These are phyloP conservation scores for Eledone cirrhosa DNA, from an alignment of 2,888 invertebrate species.

Conservation along the genomic window DNA sequence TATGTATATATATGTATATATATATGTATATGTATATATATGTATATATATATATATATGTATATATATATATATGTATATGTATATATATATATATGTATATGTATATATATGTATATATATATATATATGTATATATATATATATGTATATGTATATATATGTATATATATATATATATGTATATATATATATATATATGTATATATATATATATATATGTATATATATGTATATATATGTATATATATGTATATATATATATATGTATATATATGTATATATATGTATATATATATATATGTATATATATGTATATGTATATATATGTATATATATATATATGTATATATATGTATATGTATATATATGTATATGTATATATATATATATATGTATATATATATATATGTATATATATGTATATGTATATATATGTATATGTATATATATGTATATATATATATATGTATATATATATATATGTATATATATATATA, in stretches of 20 bases:
- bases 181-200: not conserved
- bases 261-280: not conserved
- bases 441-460: not conserved
- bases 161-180: not conserved
- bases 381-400: slow-evolving; percentile 16
- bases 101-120: not conserved
- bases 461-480: too few relatives aligned
- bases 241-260: not conserved
- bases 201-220: not conserved
- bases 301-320: slow-evolving; percentile 9
- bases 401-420: not conserved
- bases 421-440: not conserved
- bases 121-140: not conserved
- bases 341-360: not conserved
- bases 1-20: too few relatives aligned
- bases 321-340: not conserved
- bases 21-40: not conserved
- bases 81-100: not conserved
- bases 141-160: not conserved
- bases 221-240: slow-evolving; percentile 6
- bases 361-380: not conserved
- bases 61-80: slow-evolving; percentile 2
- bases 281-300: not conserved
- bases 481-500: too few relatives aligned
- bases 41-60: not conserved